Evolutionary conservation across 1,140 invertebrate species (phyloP), one percentile per base, ranked within the genome.

Genomic region (Camponotus pennsylvanicus): DNA sequence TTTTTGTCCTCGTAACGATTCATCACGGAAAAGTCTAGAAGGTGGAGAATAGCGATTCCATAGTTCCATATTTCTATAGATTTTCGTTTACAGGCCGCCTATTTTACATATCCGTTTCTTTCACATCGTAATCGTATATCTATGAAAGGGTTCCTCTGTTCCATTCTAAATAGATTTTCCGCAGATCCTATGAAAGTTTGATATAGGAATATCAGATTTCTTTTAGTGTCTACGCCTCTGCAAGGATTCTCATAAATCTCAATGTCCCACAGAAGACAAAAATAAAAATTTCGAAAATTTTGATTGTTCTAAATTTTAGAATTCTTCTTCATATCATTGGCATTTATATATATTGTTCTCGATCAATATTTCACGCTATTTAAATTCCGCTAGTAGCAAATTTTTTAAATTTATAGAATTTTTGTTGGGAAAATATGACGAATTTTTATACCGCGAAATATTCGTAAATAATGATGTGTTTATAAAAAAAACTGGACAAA

Each of bases 161-260:
- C 57, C 79, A 80, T 80, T 27, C 64, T 80, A 75, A 83, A 83
- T 75, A 83, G 67, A 83, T 83, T 83, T 80, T 63, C 69, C 55
- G n/a, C 27, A 34, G 57, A 83, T 73, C 37, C 78, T 49, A 83
- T 83, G 79, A 83, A 83, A 83, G 69, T 63, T 83, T 45, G 55
- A 83, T 83, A 49, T 61, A 73, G 57, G 69, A 61, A 37, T 73
- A 83, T 83, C 40, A 73, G 55, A 61, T 75, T 83, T 83, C 55
- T 37, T 73, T 18, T 61, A 61, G 18, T 5, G 18, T 55, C 52
- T 49, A 15, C n/a, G 3, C 1, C 21, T 59, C 0, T 57, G 37
- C 49, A 42, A 61, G 42, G 79, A 49, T 49, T 83, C 42, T 40
- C 9, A 45, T 83, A 61, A 75, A 80, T 80, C 52, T 49, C 13